A percentile compares a stretch with the other conserved stretches of the same genome.
Evolutionary conservation across 2,888 invertebrate genomes (phyloP).

Genomic region (Lycocerus yunnanus): DNA sequence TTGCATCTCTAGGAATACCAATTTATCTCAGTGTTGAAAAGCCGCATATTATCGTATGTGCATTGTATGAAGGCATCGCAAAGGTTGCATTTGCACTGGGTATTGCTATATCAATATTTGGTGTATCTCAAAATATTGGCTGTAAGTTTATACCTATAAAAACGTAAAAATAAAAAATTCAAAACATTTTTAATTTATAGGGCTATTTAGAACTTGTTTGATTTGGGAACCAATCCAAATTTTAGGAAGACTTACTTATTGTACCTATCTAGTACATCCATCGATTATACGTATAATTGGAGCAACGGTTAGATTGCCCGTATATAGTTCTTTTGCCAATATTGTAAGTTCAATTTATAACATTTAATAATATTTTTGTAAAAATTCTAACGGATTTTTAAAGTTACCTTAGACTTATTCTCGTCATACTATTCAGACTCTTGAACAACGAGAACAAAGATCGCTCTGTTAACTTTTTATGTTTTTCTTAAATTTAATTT

Average conservation of each 20-base stretch:
- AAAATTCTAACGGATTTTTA: too few species aligned
- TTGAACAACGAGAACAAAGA: too few species aligned
- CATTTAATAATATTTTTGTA: too few species aligned
- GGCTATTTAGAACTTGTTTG: constrained; percentile 13
- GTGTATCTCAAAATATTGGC: constrained; percentile 48
- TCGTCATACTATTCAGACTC: too few species aligned
- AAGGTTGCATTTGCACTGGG: constrained; percentile 52
- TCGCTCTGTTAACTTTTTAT: too few species aligned
- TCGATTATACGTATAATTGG: constrained; percentile 35
- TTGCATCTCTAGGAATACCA: constrained; percentile 27
- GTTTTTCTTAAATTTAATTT: too few species aligned
- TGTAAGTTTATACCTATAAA: constrained; percentile 44
- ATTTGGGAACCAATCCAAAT: constrained; percentile 37
- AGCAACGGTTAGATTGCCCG: constrained; percentile 37
- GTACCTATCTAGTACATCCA: constrained; percentile 43
- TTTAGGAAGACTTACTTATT: too few species aligned
- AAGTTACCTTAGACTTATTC: too few species aligned
- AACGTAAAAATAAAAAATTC: background rate
- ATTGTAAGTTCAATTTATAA: too few species aligned
- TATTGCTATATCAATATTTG: constrained; percentile 43
- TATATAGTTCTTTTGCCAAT: constrained; percentile 34
- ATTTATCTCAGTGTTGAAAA: constrained; percentile 48
- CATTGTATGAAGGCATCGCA: constrained; percentile 53
- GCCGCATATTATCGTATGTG: constrained; percentile 50
- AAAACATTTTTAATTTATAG: background rate